Conservation (phyloP, 2,797 vertebrate genomes). For the Benthosema pterotum region DNA sequence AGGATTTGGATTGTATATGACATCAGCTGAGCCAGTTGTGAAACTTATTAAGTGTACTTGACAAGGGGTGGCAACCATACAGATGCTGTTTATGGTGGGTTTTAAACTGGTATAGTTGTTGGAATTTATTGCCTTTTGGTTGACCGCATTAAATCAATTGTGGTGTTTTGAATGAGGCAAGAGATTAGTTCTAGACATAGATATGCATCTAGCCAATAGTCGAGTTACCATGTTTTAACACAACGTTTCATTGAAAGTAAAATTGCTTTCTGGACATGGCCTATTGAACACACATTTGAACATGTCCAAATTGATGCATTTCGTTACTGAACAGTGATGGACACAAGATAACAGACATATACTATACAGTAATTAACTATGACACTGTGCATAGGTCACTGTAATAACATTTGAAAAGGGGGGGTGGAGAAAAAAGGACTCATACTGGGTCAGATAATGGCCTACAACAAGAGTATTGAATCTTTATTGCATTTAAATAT, state of each 20-base stretch:
- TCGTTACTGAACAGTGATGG: too few relatives aligned
- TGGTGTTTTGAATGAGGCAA: background rate
- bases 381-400: background rate
- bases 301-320: too few relatives aligned
- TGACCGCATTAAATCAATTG: slow-evolving; percentile 8
- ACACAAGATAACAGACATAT: background rate
- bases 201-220: background rate
- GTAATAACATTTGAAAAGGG: background rate
- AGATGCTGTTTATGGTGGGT: slow-evolving; percentile 43
- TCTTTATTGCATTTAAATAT: background rate
- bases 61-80: slow-evolving; percentile 34
- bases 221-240: background rate
- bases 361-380: background rate
- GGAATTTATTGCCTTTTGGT: slow-evolving; percentile 20
- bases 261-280: too few relatives aligned
- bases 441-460: background rate
- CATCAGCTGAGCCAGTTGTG: slow-evolving; percentile 43
- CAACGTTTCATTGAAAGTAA: background rate
- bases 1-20: slow-evolving; percentile 24
- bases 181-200: too few relatives aligned
- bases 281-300: too few relatives aligned
- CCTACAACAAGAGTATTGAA: background rate
- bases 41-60: slow-evolving; percentile 41
- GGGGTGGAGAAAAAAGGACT: background rate
- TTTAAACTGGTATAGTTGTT: slow-evolving; percentile 21